A percentile compares a stretch with the other conserved stretches of the same genome.
Evolutionary conservation across 2,113 vertebrate species (phyloP).

Genomic region (Limnothrissa miodon): DNA sequence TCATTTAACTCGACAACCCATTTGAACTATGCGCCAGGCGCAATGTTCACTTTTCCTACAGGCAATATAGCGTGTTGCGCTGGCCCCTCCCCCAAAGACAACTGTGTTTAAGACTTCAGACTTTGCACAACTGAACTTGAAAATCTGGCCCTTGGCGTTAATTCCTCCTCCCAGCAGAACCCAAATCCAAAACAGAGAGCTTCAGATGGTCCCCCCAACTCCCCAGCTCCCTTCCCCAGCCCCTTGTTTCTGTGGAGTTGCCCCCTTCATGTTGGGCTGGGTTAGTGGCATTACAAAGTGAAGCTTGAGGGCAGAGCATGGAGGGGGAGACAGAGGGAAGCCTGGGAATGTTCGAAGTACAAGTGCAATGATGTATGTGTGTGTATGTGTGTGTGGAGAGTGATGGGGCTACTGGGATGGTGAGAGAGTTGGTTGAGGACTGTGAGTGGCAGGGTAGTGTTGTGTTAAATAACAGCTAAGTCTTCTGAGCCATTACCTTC

Average conservation of each 20-base stretch:
- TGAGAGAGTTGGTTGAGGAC: not conserved
- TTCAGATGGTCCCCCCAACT: not conserved
- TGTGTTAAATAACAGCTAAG: slow-evolving; percentile 4
- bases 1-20: no score
- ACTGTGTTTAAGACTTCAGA: no score
- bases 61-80: no score
- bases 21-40: no score
- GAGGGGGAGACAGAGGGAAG: slow-evolving; percentile 31
- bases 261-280: not conserved
- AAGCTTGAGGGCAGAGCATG: slow-evolving; percentile 35
- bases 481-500: not conserved
- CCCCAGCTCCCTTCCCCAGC: no score
- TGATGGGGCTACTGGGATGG: not conserved
- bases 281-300: not conserved
- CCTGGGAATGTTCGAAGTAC: slow-evolving; percentile 31
- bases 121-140: no score
- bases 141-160: no score
- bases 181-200: slow-evolving; percentile 10
- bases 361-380: slow-evolving; percentile 4
- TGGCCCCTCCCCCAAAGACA: no score
- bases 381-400: not conserved
- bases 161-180: not conserved
- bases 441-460: not conserved
- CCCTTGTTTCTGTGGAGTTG: not conserved
- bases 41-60: no score